Conservation (phyloP, 2,113 vertebrate genomes). For the Scalopus aquaticus region DNA sequence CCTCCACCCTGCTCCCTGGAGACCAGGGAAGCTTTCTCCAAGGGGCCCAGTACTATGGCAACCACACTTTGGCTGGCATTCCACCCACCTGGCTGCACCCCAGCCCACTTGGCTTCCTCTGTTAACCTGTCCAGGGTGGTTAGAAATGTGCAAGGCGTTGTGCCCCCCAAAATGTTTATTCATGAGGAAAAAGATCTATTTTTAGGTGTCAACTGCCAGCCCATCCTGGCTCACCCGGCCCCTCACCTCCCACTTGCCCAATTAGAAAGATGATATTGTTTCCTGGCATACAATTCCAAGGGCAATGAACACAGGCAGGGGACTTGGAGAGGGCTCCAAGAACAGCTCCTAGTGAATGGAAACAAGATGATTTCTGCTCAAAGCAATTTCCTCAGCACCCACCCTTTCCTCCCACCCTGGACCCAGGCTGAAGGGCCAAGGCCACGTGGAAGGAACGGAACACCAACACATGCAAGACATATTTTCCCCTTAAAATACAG, state of each 20-base stretch:
- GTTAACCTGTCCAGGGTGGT: not conserved
- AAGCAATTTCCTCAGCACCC: constrained; percentile 72
- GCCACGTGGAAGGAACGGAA: constrained; percentile 49
- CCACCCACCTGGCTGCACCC: not conserved
- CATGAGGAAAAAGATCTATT: constrained; percentile 63
- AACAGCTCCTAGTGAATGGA: constrained; percentile 72
- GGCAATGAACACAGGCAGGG: constrained; percentile 64
- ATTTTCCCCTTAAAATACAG: constrained; percentile 24
- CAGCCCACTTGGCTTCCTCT: not conserved
- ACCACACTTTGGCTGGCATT: not conserved
- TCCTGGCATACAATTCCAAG: constrained; percentile 65
- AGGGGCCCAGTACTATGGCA: not conserved
- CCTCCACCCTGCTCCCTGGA: not conserved
- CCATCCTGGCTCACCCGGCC: constrained; percentile 31
- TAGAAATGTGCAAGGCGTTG: not conserved
- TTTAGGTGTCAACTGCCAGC: constrained; percentile 51
- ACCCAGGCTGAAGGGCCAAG: constrained; percentile 69
- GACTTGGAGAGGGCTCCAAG: constrained; percentile 43
- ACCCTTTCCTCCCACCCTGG: constrained; percentile 66
- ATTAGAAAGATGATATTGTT: constrained; percentile 74
- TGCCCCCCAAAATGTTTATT: constrained; percentile 39
- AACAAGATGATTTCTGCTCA: constrained; percentile 76
- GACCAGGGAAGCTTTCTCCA: not conserved
- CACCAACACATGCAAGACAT: constrained; percentile 44
- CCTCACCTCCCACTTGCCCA: constrained; percentile 62